A percentile compares a stretch with the other conserved stretches of the same genome.
These are phyloP conservation scores for Cyclura pinguis DNA, from an alignment of 2,797 vertebrate species.

Conservation along the genomic window DNA sequence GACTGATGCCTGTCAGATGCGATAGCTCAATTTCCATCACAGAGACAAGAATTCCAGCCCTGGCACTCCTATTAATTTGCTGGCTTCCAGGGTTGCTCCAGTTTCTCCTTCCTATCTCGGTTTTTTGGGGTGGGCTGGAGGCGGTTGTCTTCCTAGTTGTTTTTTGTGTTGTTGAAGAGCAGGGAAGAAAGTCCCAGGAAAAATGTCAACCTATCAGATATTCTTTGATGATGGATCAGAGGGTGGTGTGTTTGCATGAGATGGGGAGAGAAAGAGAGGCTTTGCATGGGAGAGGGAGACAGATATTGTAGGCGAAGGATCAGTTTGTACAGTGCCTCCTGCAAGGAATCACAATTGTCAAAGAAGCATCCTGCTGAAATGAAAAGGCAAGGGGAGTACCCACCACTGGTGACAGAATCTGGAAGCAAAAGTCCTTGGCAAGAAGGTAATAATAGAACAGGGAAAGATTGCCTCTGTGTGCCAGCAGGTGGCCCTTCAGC, in stretches of 20 bases:
- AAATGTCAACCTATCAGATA: background rate
- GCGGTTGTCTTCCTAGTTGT: background rate
- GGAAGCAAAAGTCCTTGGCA: constrained; percentile 7
- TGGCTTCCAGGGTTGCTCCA: background rate
- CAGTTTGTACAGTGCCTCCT: background rate
- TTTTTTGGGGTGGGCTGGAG: background rate
- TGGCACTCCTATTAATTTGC: constrained; percentile 14
- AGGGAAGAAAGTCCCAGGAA: background rate
- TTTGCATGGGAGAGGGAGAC: too few relatives aligned
- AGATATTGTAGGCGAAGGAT: background rate
- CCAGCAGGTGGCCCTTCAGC: background rate
- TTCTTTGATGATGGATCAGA: background rate
- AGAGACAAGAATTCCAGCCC: background rate
- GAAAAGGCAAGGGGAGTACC: background rate
- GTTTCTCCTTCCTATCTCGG: background rate
- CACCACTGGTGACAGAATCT: background rate
- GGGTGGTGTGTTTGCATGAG: background rate
- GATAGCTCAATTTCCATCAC: constrained; percentile 39
- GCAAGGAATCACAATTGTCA: background rate
- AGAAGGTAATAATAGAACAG: constrained; percentile 11
- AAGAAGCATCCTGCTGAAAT: background rate
- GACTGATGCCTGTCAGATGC: constrained; percentile 44
- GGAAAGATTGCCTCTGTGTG: background rate
- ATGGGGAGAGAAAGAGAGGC: background rate
- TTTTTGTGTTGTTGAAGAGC: background rate